Evolutionary conservation across 2,888 invertebrate genomes (phyloP), one percentile per base, ranked within the genome.

Genomic region (Diplazon laetatorius): DNA sequence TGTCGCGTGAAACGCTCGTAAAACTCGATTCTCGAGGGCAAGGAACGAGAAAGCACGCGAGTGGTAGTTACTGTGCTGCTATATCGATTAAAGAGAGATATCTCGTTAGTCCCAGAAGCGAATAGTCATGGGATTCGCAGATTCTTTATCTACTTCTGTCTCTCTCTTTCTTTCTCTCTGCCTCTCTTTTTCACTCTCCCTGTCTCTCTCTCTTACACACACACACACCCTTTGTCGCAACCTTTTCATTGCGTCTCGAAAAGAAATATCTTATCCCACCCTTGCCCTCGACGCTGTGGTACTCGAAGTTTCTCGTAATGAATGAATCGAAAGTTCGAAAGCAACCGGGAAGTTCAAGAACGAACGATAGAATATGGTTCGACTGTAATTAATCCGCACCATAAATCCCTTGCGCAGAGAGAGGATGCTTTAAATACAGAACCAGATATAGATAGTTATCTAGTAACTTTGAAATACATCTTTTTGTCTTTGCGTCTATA

Each of bases 1-100:
- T 62, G 74, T 78, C 74, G 52, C 74, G 66, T 74, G 60, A 75
- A 74, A 71, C 37, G 59, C 65, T 74, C 78, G 46, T 74, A 66
- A 71, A 74, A 66, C 46, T 62, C 60, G 35, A 44, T 30, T 63
- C 69, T 65, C 66, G 57, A 25, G 42, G 48, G 50, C 39, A 16
- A 71, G 25, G 20, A 55, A 68, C 22, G 46, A 42, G 35, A 42
- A 46, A 59, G 44, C 12, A 10, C 35, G 55, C 50, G 5, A 20
- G 48, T 52, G n/a, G n/a, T 20, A 39, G 66, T 57, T 62, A 50
- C 60, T 8, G 42, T 8, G 30, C 16, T 30, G 20, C 39, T 66
- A 52, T 55, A 71, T 60, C 60, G 42, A 46, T 46, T 55, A 44
- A 46, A 60, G 50, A 59, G 22, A 50, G 65, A 71, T 35, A 65